phyloP scores from a whole-genome alignment of 2,113 vertebrate species.

The Calonectris borealis region DNA sequence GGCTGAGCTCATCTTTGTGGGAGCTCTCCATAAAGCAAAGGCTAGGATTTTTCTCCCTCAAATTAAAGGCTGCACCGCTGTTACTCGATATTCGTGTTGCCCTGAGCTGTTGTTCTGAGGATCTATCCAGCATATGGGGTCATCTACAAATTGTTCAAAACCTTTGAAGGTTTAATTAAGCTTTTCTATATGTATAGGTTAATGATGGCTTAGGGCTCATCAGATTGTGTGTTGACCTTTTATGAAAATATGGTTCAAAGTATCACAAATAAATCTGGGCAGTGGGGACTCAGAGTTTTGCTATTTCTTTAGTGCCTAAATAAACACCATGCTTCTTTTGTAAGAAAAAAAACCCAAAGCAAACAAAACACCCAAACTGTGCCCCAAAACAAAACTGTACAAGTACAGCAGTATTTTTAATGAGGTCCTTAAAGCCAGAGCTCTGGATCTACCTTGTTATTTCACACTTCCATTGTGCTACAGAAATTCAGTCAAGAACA shows the following conservation, averaged over 20 bases:
- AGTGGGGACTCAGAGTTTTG: neutral
- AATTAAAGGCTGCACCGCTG: neutral
- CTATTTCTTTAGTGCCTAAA: neutral
- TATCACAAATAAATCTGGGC: neutral
- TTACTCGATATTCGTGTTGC: neutral
- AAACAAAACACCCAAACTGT: neutral
- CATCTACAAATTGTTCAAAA: neutral
- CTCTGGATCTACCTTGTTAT: neutral
- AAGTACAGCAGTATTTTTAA: neutral
- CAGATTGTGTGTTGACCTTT: neutral
- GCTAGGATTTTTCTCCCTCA: neutral
- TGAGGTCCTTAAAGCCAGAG: neutral
- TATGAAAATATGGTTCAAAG: neutral
- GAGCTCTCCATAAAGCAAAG: neutral
- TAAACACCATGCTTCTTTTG: neutral
- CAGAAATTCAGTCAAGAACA: neutral
- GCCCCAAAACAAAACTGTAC: neutral
- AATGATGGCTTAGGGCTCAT: neutral
- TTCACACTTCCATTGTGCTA: neutral
- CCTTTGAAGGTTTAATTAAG: neutral
- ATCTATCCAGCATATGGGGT: neutral
- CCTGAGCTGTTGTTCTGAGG: neutral
- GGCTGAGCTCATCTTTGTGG: constrained; percentile 16
- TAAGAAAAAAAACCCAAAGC: fast-evolving
- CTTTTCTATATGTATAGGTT: neutral